Base-by-base conservation (phyloP, 1,140 invertebrate genomes). In the Heterodera schachtii region DNA sequence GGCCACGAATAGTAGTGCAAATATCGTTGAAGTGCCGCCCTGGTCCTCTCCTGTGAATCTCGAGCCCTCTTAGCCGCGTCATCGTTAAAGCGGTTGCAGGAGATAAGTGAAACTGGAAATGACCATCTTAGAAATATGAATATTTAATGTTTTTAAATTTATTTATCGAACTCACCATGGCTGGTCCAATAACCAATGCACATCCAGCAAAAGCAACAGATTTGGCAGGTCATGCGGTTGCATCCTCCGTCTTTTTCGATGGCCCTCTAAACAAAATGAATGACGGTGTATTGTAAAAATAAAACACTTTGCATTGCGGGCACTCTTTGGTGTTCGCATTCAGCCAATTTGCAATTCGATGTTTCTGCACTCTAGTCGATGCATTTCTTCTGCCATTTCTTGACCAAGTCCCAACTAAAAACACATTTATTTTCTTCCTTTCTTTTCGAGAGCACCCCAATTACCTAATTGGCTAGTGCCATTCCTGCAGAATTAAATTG, bases 161-260 rank as follows among this genome's bases (percentile, higher is more conserved):
- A n/a, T n/a, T 49, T 11, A 78, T 78, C 47, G 31, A 69, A 78
- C 49, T 79, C 57, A 43, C 97, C 97, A 91, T 99, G 97, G 9
- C 96, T 96, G 90, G 98, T 95, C 97, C 97, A 99, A 2, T 96
- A 95, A 47, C 96, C 97, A 64, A 99, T 93, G 90, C 97, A 99
- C 0, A 98, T 96, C 97, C 97, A 99, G 91, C 97, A 99, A 21
- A 95, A 93, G 91, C 96, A 96, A 90, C 97, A 99, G 90, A 95
- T 98, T 92, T 98, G 98, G 91, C 97, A 99, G 8, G 97, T 94
- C 96, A 99, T 98, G 91, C 98, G 97, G 91, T 99, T 99, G 91
- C 97, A 99, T 43, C 97, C 97, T 69, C 83, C 85, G 75, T 86
- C 79, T 47, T 93, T 88, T 75, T 88, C 88, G 21, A 88, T 88